Percentiles rank a stretch among this genome's conserved stretches.
Conservation (phyloP, 2,797 vertebrate genomes). For the Geotrypetes seraphini region DNA sequence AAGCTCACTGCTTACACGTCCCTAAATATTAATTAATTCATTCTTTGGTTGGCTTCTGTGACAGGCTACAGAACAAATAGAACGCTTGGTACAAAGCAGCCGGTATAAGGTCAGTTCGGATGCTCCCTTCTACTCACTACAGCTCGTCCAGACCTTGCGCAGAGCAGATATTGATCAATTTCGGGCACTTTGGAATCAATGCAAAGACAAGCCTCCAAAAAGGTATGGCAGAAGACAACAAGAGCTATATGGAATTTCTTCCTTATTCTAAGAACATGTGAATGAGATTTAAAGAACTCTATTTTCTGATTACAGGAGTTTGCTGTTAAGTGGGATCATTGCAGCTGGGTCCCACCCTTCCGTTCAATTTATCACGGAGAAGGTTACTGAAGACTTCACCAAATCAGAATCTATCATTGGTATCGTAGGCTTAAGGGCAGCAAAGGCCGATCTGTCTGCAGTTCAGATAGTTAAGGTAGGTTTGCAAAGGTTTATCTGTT, state of each 20-base stretch:
- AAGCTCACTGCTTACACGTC: background rate
- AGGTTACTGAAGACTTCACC: conserved; percentile 52
- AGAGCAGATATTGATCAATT: conserved; percentile 39
- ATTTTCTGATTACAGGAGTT: conserved; percentile 38
- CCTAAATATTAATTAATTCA: background rate
- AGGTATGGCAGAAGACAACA: conserved; percentile 37
- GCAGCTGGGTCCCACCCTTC: conserved; percentile 49
- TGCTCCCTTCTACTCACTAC: conserved; percentile 48
- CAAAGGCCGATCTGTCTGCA: too few species aligned
- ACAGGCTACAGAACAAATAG: conserved; percentile 60
- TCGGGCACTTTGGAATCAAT: conserved; percentile 57
- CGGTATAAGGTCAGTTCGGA: conserved; percentile 46
- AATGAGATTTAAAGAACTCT: background rate
- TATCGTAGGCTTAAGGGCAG: too few species aligned
- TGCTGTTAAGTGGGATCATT: conserved; percentile 61
- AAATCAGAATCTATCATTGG: conserved; percentile 49
- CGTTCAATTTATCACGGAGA: conserved; percentile 57
- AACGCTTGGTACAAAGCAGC: conserved; percentile 54
- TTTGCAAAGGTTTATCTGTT: too few species aligned
- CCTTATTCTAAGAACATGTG: too few species aligned
- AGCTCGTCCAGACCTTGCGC: conserved; percentile 63
- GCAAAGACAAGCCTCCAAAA: conserved; percentile 41
- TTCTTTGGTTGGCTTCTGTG: background rate
- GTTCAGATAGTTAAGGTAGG: conserved; percentile 19
- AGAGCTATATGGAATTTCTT: too few species aligned